A percentile compares a stretch with the other conserved stretches of the same genome.
Conservation (phyloP, 1,140 invertebrate species). For the Spodoptera frugiperda region DNA sequence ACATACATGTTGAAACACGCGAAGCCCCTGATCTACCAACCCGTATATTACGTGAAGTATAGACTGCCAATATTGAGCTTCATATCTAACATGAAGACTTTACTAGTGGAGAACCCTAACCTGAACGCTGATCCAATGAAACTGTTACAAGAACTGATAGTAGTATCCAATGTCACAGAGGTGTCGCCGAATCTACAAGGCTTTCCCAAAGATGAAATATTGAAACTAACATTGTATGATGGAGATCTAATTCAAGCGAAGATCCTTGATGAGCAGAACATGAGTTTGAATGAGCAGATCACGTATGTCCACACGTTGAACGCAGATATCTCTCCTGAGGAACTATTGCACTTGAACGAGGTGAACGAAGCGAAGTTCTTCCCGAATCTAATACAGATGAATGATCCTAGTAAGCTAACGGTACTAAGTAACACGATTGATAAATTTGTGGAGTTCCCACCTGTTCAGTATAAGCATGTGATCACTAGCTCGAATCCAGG, state of each 20-base stretch:
- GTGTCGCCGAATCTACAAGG: slow-evolving; percentile 59
- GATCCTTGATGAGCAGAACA: slow-evolving; percentile 53
- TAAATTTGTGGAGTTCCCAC: neutral
- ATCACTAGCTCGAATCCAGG: neutral
- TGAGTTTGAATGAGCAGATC: slow-evolving; percentile 53
- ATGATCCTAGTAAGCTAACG: neutral
- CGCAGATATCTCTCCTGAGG: slow-evolving; percentile 51
- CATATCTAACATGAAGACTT: slow-evolving; percentile 56
- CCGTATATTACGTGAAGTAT: slow-evolving; percentile 71
- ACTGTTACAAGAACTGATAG: slow-evolving; percentile 61
- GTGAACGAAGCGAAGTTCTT: slow-evolving; percentile 14
- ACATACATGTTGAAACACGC: slow-evolving; percentile 54
- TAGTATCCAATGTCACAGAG: slow-evolving; percentile 56
- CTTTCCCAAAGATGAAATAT: slow-evolving; percentile 58
- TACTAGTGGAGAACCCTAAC: slow-evolving; percentile 54
- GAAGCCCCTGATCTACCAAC: slow-evolving; percentile 49
- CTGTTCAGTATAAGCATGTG: neutral
- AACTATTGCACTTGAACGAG: slow-evolving; percentile 47
- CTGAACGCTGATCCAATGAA: slow-evolving; percentile 56
- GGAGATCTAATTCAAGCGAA: slow-evolving; percentile 64
- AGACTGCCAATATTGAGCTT: slow-evolving; percentile 69
- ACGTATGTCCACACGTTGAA: slow-evolving; percentile 58
- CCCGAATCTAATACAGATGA: neutral
- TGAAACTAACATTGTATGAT: slow-evolving; percentile 58
- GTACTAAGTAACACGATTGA: neutral